Conservation (phyloP, 2,113 vertebrate genomes). For the Excalfactoria chinensis region DNA sequence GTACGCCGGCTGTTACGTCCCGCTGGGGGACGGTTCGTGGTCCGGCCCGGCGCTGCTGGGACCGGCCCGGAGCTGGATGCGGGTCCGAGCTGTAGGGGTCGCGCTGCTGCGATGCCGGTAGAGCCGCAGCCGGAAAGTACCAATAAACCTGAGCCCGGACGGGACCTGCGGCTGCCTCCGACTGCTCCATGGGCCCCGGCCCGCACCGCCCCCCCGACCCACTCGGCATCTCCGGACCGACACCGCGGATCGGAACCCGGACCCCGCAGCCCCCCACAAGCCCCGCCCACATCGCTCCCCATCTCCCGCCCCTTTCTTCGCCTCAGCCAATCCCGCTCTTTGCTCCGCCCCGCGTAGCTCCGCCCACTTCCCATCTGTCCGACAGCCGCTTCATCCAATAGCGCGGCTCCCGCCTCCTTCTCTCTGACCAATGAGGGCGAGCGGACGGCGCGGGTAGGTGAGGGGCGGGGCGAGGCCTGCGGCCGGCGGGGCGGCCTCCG, state of each 20-base stretch:
- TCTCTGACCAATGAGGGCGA: not conserved
- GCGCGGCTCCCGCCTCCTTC: not conserved
- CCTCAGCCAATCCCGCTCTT: not conserved
- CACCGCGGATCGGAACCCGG: too few species aligned
- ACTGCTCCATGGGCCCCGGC: not conserved
- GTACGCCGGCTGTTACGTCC: too few species aligned
- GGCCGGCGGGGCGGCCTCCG: not conserved
- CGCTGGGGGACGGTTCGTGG: too few species aligned
- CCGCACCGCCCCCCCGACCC: too few species aligned
- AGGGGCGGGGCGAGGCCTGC: not conserved
- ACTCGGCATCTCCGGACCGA: too few species aligned
- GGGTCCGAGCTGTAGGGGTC: too few species aligned
- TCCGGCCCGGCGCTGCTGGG: too few species aligned
- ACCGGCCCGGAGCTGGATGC: not conserved
- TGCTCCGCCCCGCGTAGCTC: not conserved
- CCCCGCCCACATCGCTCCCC: not conserved
- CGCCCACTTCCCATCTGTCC: not conserved
- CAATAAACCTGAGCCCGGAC: not conserved
- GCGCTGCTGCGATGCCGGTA: too few species aligned
- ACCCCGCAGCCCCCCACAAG: too few species aligned
- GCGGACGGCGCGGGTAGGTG: not conserved
- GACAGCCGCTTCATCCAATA: not conserved
- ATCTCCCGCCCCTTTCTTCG: not conserved
- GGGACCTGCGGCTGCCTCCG: not conserved
- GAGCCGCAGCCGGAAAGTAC: not conserved